These are phyloP conservation scores for Xenops minutus DNA, from an alignment of 2,797 vertebrate species.

Conservation along the genomic window DNA sequence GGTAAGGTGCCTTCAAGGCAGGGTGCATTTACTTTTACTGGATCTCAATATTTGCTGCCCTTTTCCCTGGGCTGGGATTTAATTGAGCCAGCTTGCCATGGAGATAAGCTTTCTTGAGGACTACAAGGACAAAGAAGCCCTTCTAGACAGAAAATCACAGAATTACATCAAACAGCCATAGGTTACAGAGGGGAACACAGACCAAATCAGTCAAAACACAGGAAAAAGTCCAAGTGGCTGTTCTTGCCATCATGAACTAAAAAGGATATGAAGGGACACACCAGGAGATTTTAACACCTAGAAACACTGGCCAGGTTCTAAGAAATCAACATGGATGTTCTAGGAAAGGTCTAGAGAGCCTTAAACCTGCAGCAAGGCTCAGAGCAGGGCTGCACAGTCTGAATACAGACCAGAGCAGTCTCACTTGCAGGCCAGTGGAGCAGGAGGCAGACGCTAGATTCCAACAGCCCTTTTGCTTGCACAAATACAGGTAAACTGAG, in stretches of 20 bases:
- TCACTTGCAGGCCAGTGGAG: fast-evolving
- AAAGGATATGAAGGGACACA: neutral
- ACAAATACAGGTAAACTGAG: neutral
- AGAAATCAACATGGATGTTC: neutral
- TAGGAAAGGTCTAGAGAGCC: neutral
- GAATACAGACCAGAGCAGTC: neutral
- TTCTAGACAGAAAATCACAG: neutral
- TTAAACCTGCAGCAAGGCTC: neutral
- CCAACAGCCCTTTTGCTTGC: neutral
- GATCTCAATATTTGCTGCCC: neutral
- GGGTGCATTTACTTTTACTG: neutral
- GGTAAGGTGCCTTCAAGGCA: neutral
- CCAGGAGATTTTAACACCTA: neutral
- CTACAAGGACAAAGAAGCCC: neutral
- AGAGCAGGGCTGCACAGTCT: neutral
- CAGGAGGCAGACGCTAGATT: neutral
- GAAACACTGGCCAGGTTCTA: neutral
- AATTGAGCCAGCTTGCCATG: neutral
- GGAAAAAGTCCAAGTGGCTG: neutral
- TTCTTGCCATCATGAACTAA: neutral
- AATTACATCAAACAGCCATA: neutral
- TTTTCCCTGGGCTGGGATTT: neutral
- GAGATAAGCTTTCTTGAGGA: neutral
- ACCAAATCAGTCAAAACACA: neutral
- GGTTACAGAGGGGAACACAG: neutral